A percentile compares a stretch with the other conserved stretches of the same genome.
Conservation (phyloP, 2,888 invertebrate genomes). For the Cheilosia vernalis region DNA sequence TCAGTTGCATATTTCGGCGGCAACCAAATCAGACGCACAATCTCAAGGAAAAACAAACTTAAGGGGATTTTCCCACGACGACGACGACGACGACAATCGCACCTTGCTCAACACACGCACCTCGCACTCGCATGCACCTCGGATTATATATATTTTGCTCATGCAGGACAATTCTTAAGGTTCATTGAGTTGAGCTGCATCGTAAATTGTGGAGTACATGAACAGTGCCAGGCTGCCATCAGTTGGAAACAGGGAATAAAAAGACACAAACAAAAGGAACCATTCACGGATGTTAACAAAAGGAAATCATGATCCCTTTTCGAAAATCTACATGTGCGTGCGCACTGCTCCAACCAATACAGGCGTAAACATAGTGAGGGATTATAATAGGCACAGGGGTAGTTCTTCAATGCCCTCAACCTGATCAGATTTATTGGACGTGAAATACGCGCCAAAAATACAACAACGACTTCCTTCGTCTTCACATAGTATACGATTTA, state of each 20-base stretch:
- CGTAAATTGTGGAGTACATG: constrained; percentile 31
- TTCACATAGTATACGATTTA: constrained; percentile 10
- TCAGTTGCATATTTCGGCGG: constrained; percentile 63
- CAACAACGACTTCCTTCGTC: constrained; percentile 29
- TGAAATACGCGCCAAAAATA: constrained; percentile 65
- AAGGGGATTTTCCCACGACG: constrained; percentile 55
- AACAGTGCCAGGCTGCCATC: constrained; percentile 7
- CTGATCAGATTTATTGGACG: constrained; percentile 61
- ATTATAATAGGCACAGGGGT: constrained; percentile 28
- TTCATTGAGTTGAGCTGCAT: constrained; percentile 61
- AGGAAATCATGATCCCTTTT: constrained; percentile 63
- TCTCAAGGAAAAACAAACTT: constrained; percentile 6
- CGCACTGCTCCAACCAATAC: constrained; percentile 39
- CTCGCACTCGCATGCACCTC: constrained; percentile 65
- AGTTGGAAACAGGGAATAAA: constrained; percentile 32
- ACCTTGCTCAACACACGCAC: constrained; percentile 73
- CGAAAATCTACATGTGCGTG: constrained; percentile 33
- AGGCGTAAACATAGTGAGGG: constrained; percentile 11
- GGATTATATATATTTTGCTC: constrained; percentile 41
- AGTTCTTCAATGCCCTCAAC: constrained; percentile 24
- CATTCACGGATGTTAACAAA: constrained; percentile 67
- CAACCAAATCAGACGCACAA: constrained; percentile 52
- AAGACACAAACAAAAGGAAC: constrained; percentile 55
- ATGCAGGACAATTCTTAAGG: constrained; percentile 66
- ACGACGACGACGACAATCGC: constrained; percentile 46